phyloP scores from a whole-genome alignment of 2,797 vertebrate genomes.

The Margarornis squamiger region DNA sequence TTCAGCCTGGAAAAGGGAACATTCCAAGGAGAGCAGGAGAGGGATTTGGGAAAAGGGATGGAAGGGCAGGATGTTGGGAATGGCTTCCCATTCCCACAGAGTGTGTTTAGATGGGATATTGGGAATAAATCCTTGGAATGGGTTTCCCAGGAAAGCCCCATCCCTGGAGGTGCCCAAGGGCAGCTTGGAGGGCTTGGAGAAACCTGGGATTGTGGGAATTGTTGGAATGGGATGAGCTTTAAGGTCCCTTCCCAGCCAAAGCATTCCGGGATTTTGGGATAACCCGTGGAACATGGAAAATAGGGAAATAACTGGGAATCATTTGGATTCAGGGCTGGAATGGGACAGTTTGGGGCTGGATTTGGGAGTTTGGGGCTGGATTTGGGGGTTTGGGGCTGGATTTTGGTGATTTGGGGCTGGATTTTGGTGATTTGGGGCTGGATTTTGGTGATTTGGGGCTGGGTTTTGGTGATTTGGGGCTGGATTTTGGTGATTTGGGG shows the following conservation, averaged over 20 bases:
- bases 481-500: not conserved
- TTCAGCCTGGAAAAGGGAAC: not conserved
- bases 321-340: not conserved
- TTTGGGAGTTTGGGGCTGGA: no score
- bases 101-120: not conserved
- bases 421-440: not conserved
- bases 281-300: no score
- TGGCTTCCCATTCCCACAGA: not conserved
- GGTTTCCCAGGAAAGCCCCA: not conserved
- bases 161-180: not conserved
- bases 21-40: not conserved
- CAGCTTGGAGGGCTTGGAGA: not conserved
- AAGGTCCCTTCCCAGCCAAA: not conserved
- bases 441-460: not conserved
- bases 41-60: not conserved
- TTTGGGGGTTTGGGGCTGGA: no score
- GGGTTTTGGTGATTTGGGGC: not conserved
- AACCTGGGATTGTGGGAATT: not conserved
- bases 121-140: not conserved
- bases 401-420: no score
- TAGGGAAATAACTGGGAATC: not conserved
- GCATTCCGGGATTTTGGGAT: not conserved
- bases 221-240: not conserved
- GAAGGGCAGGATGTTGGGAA: not conserved
- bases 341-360: no score